phyloP scores from a whole-genome alignment of 92 coral and sea anemone genomes.

The Actinernus sp. region DNA sequence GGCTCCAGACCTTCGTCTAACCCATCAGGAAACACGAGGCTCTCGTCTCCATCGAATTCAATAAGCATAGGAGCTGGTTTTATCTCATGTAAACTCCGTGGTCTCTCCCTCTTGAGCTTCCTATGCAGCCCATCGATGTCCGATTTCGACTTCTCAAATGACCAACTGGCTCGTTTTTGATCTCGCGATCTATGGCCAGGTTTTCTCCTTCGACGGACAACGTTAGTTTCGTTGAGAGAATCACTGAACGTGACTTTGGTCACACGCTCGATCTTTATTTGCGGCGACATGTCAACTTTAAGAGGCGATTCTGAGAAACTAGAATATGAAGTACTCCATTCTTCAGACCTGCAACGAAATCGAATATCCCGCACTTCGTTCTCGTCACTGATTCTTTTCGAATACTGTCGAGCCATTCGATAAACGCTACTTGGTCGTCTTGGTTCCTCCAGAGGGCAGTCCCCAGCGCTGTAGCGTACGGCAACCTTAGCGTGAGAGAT shows the following conservation, averaged over 20 bases:
- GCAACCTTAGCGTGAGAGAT: constrained; percentile 7
- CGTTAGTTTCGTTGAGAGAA: constrained; percentile 48
- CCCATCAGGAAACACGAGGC: constrained; percentile 22
- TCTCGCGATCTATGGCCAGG: constrained; percentile 62
- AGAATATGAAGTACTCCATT: not conserved
- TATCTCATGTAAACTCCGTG: constrained; percentile 74
- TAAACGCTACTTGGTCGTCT: constrained; percentile 31
- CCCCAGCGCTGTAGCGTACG: constrained; percentile 42
- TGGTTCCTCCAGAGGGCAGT: not conserved
- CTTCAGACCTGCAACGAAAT: not conserved
- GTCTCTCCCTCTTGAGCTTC: constrained; percentile 50
- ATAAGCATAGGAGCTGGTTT: constrained; percentile 61
- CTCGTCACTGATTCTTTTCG: constrained; percentile 59
- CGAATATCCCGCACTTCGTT: constrained; percentile 33
- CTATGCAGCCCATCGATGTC: constrained; percentile 48
- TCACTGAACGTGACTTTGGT: constrained; percentile 79
- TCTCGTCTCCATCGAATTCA: constrained; percentile 19
- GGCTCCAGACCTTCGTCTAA: constrained; percentile 74
- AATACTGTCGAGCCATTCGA: constrained; percentile 80
- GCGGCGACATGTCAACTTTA: constrained; percentile 59
- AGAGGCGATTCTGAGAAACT: constrained; percentile 2
- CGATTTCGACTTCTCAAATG: constrained; percentile 70
- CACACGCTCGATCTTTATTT: constrained; percentile 72
- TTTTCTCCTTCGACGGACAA: constrained; percentile 72
- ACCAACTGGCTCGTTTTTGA: constrained; percentile 76